Evolutionary conservation across 2,888 invertebrate species (phyloP).

Genomic region (Lasioglossum marginatum): DNA sequence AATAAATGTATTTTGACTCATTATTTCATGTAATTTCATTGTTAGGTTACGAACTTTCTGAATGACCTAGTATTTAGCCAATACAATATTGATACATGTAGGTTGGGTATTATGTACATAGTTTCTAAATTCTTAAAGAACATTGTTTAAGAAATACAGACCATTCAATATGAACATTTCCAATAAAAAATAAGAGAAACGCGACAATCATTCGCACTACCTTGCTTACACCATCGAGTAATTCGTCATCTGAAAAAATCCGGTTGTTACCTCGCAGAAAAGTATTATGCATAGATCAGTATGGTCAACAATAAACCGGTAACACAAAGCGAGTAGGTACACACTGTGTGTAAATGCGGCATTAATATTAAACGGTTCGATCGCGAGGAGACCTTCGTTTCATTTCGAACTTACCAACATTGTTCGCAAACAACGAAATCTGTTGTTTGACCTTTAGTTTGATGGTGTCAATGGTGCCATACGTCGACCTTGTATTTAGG

Average conservation of each 20-base stretch:
- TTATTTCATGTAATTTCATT: too few relatives aligned
- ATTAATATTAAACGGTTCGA: slow-evolving; percentile 15
- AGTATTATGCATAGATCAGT: neutral
- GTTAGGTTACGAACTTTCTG: too few relatives aligned
- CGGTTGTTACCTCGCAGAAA: neutral
- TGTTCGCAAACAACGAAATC: slow-evolving; percentile 7
- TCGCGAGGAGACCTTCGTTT: slow-evolving; percentile 14
- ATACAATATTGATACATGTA: too few relatives aligned
- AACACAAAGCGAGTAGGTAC: slow-evolving; percentile 6
- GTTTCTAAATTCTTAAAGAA: too few relatives aligned
- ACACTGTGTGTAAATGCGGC: slow-evolving; percentile 13
- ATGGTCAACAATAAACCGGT: neutral
- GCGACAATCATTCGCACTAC: neutral
- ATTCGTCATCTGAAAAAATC: slow-evolving; percentile 1
- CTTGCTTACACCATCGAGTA: neutral
- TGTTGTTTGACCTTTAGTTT: slow-evolving; percentile 17
- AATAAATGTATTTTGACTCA: too few relatives aligned
- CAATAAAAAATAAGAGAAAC: neutral
- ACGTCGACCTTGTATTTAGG: slow-evolving; percentile 6
- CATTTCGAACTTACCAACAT: neutral
- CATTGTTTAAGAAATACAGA: too few relatives aligned
- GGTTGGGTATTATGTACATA: too few relatives aligned
- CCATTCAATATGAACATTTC: neutral
- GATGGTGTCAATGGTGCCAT: neutral
- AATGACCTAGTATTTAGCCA: too few relatives aligned